These are phyloP conservation scores for Tetramorium simillimum DNA, from an alignment of 1,140 invertebrate genomes.

Conservation along the genomic window DNA sequence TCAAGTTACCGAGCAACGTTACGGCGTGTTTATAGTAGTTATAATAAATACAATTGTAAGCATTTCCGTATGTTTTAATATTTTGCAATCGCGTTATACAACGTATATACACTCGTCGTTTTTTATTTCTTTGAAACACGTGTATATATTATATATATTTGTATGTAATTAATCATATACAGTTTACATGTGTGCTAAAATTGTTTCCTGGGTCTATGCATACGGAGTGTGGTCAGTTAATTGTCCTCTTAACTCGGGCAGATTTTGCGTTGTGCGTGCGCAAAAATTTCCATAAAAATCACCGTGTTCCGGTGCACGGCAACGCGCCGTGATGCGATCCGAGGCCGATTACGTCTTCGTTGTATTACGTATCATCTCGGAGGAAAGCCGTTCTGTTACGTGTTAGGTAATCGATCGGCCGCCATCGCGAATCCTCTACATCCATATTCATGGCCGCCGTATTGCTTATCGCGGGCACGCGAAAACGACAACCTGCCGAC, in stretches of 20 bases:
- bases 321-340: conserved; percentile 10
- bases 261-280: neutral
- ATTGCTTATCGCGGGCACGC: neutral
- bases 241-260: neutral
- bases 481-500: conserved; percentile 3
- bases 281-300: conserved; percentile 45
- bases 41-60: neutral
- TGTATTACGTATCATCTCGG: conserved; percentile 53
- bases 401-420: conserved; percentile 51
- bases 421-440: conserved; percentile 40
- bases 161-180: neutral
- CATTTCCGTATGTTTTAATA: neutral
- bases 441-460: conserved; percentile 53
- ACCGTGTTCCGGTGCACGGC: conserved; percentile 29
- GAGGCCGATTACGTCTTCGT: conserved; percentile 45
- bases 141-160: too few relatives aligned
- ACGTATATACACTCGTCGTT: neutral
- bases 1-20: neutral
- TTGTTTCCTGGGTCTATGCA: neutral
- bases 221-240: neutral
- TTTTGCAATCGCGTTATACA: neutral
- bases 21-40: neutral
- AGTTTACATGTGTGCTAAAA: neutral
- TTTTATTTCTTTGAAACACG: neutral
- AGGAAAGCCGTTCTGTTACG: conserved; percentile 53